A percentile compares a stretch with the other conserved stretches of the same genome.
phyloP scores from a whole-genome alignment of 2,797 vertebrate species.

The Nannoperca australis region DNA sequence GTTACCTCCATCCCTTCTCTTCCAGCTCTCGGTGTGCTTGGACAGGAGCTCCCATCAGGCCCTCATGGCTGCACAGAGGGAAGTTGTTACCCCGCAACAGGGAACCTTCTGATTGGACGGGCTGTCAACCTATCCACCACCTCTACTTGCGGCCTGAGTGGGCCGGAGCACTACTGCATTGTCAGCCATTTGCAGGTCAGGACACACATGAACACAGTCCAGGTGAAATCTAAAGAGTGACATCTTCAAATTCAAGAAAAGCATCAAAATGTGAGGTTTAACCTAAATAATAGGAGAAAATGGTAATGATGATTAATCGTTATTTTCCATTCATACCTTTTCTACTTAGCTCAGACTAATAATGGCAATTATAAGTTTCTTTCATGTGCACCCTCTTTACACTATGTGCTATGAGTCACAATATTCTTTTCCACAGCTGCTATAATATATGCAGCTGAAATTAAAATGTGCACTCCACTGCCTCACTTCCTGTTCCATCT shows the following conservation, averaged over 20 bases:
- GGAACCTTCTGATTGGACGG: conserved; percentile 90
- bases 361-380: not conserved
- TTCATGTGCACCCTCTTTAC: not conserved
- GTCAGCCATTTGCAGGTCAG: conserved; percentile 91
- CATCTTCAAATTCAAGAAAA: not conserved
- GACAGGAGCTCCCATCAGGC: conserved; percentile 83
- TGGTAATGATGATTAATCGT: not conserved
- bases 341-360: not conserved
- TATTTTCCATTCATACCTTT: not conserved
- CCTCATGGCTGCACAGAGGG: conserved; percentile 85
- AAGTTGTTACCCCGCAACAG: conserved; percentile 90
- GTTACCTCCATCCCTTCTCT: conserved; percentile 11
- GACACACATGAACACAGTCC: not conserved
- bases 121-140: conserved; percentile 82
- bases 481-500: not conserved
- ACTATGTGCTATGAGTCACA: not conserved
- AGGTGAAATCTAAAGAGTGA: not conserved
- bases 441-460: not conserved
- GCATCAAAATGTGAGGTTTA: not conserved
- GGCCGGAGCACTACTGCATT: conserved; percentile 88
- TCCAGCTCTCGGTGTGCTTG: conserved; percentile 64
- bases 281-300: not conserved
- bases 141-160: conserved; percentile 87
- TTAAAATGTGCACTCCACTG: not conserved
- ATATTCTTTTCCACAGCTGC: not conserved